These are phyloP conservation scores for Mellilla xanthometata DNA, from an alignment of 2,888 invertebrate genomes.

Conservation along the genomic window DNA sequence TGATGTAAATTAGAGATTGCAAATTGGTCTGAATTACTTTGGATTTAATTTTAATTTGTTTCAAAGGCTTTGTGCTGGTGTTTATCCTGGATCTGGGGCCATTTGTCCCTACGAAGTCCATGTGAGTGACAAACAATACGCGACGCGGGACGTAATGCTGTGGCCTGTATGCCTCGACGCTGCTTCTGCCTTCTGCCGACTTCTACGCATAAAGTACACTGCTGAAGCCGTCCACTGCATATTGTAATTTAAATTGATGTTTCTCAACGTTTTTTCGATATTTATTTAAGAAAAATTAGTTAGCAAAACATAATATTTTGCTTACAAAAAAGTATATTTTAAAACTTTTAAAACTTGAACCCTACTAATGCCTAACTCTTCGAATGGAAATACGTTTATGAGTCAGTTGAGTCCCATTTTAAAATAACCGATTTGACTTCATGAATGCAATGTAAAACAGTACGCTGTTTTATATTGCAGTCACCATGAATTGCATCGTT, in stretches of 20 bases:
- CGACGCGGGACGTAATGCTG: conserved; percentile 66
- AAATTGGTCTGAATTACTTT: conserved; percentile 42
- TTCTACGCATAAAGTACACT: conserved; percentile 35
- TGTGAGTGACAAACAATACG: conserved; percentile 78
- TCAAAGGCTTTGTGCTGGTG: conserved; percentile 53
- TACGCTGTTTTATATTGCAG: too few species aligned
- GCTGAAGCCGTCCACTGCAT: conserved; percentile 41
- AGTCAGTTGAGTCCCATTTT: too few species aligned
- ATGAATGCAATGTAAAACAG: too few species aligned
- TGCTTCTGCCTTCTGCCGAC: conserved; percentile 52
- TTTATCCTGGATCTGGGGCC: conserved; percentile 63
- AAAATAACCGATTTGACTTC: too few species aligned
- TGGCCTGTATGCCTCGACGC: conserved; percentile 55
- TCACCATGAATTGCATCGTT: too few species aligned
- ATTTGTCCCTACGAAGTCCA: conserved; percentile 74
- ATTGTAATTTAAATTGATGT: not conserved
- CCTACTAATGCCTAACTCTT: too few species aligned
- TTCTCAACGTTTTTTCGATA: conserved; percentile 5
- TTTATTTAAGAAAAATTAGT: too few species aligned
- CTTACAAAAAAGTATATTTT: too few species aligned
- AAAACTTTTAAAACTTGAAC: too few species aligned
- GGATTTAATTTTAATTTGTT: conserved; percentile 70
- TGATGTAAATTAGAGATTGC: conserved; percentile 30
- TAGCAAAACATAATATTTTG: too few species aligned
- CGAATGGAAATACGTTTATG: too few species aligned